Base-by-base conservation (phyloP, 2,797 vertebrate genomes). In the Etheostoma perlongum region DNA sequence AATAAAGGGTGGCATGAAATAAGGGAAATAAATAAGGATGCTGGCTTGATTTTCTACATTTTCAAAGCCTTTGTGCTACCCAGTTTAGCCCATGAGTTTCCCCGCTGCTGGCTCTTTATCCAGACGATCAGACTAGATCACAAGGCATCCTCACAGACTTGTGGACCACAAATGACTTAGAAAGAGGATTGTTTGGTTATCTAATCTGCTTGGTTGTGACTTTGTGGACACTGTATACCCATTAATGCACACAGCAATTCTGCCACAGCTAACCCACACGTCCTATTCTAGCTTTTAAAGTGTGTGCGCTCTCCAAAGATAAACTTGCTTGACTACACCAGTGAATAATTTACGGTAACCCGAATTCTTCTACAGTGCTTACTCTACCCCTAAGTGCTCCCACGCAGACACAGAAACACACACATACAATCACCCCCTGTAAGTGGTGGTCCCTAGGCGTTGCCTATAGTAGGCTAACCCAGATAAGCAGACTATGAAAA, bases 271-370 rank as follows among this genome's bases (percentile, higher is more conserved):
- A 72, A 76, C 55, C 79, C 64, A 55, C 66, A 11, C 23, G n/a
- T 80, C 84, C 61, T 46, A 19, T 42, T 64, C 18, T 40, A 42
- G 74, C 80, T 74, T 80, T 81, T 73, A 68, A 87, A 78, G 55
- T 44, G 72, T 80, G 79, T 42, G 53, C 47, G 57, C 69, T 1
- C 67, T 81, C 78, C 23, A 70, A 79, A 49, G 83, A 84, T 74
- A 81, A 57, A 68, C 53, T 69, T 58, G 73, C 58, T 27, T 4
- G 11, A 21, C n/a, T 77, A 49, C 62, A 51, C 52, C 76, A 30
- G 83, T 94, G 90, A 93, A 94, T 94, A 91, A 94, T 94, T 94
- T 88, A 94, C 78, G 59, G 72, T 90, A 93, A 93, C 91, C 91
- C 85, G 90, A 92, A 93, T 93, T 92, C 79, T 89, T 82, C 76